Evolutionary conservation across 92 coral and sea anemone genomes (phyloP), one percentile per base, ranked within the genome.

Genomic region (Zoanthus sociatus): DNA sequence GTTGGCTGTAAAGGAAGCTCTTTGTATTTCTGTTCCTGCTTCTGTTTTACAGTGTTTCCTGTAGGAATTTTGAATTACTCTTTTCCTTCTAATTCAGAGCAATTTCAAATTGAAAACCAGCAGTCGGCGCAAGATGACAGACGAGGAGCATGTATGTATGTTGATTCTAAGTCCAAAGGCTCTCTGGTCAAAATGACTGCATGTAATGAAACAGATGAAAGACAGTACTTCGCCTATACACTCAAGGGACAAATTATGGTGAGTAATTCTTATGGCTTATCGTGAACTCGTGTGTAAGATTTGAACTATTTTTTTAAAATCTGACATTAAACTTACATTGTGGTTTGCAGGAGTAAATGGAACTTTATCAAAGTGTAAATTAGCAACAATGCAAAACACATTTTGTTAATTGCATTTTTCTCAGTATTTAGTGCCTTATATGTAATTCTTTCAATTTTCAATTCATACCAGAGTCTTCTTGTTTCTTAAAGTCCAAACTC

Each of bases 221-320:
- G 90, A 70, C 99, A 97, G 83, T 45, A 75, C 47, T 97, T 94
- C 90, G 92, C 97, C 16, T 97, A 95, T 84, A 97, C 98, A 13
- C 88, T 93, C 6, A 93, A 97, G 82, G 99, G 99, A 86, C 94
- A 95, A 79, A 78, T 97, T 9, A 94, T 93, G 98, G 99, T 97
- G 71, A 69, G 97, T 71, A 37, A 37, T 37, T 37, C 42, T 37
- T 37, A 37, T 37, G 42, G 42, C 42, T 37, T 2, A 37, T 4
- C 42, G 42, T 37, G 42, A 37, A 2, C 42, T 37, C 42, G 42
- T 37, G 42, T 37, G 42, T 37, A 37, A 37, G 42, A 37, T 37
- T 37, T 37, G 2, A 37, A 37, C 42, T 37, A 37, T 3, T 47
- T 17, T 37, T 26, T 2, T 37, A 4, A 37, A 37, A 37, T 37